Evolutionary conservation across 2,888 invertebrate species (phyloP).

Genomic region (Peribatodes rhomboidaria): DNA sequence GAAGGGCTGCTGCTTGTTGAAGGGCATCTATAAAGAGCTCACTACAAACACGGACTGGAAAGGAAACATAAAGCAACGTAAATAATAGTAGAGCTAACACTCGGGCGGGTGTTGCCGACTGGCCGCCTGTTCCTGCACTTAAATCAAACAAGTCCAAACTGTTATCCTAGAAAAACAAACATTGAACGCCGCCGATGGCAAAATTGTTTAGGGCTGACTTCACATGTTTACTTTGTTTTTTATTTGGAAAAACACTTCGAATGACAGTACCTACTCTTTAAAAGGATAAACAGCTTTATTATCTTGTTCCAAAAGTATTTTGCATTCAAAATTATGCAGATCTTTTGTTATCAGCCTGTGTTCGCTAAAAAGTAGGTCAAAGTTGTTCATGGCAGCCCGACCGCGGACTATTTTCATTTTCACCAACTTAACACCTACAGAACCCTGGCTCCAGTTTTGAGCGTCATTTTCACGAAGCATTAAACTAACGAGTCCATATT

Average conservation of each 20-base stretch:
- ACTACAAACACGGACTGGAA: constrained; percentile 41
- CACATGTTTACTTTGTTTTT: neutral
- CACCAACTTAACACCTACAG: constrained; percentile 42
- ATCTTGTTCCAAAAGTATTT: neutral
- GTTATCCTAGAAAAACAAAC: constrained; percentile 75
- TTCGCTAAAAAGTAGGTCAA: constrained; percentile 5
- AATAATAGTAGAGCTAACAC: constrained; percentile 30
- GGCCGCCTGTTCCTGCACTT: constrained; percentile 54
- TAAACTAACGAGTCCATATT: constrained; percentile 65
- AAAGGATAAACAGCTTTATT: neutral
- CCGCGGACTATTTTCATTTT: constrained; percentile 35
- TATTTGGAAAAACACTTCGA: neutral
- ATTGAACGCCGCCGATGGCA: constrained; percentile 52
- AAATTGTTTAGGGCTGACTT: constrained; percentile 51
- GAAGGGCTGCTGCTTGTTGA: constrained; percentile 21
- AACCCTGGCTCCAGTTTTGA: constrained; percentile 49
- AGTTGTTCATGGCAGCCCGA: constrained; percentile 11
- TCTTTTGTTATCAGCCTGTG: neutral
- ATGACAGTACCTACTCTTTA: neutral
- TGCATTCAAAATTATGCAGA: neutral
- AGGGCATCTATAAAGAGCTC: constrained; percentile 36
- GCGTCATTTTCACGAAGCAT: constrained; percentile 58
- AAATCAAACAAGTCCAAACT: constrained; percentile 74
- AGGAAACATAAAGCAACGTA: constrained; percentile 27
- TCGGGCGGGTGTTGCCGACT: constrained; percentile 23